A percentile compares a stretch with the other conserved stretches of the same genome.
phyloP scores from a whole-genome alignment of 2,797 vertebrate species.

The Mormyrus hasselquistii region DNA sequence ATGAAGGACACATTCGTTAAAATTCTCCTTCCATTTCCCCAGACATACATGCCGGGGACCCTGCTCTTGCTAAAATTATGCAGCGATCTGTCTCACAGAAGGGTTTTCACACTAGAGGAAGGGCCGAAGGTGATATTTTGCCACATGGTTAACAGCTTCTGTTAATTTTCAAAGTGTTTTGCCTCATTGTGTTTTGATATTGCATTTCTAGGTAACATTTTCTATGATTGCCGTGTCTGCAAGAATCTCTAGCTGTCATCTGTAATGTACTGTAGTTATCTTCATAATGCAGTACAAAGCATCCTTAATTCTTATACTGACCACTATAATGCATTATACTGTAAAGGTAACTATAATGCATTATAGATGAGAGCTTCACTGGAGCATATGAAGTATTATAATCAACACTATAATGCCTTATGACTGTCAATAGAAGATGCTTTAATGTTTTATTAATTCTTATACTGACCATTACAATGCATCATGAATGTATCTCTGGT shows the following conservation, averaged over 20 bases:
- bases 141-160: neutral
- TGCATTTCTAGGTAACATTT: neutral
- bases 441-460: neutral
- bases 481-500: neutral
- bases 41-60: neutral
- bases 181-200: neutral
- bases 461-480: neutral
- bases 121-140: neutral
- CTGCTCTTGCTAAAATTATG: neutral
- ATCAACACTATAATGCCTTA: neutral
- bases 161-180: neutral
- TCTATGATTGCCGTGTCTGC: neutral
- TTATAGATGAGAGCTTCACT: neutral
- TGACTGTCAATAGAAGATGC: neutral
- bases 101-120: neutral
- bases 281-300: neutral
- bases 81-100: neutral
- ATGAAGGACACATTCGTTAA: neutral
- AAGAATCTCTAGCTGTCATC: neutral
- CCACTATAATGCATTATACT: neutral
- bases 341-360: neutral
- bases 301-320: neutral
- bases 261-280: neutral
- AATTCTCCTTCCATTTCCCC: neutral
- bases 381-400: neutral